These are phyloP conservation scores for Spinus pinus DNA, from an alignment of 2,797 vertebrate species.

Conservation along the genomic window DNA sequence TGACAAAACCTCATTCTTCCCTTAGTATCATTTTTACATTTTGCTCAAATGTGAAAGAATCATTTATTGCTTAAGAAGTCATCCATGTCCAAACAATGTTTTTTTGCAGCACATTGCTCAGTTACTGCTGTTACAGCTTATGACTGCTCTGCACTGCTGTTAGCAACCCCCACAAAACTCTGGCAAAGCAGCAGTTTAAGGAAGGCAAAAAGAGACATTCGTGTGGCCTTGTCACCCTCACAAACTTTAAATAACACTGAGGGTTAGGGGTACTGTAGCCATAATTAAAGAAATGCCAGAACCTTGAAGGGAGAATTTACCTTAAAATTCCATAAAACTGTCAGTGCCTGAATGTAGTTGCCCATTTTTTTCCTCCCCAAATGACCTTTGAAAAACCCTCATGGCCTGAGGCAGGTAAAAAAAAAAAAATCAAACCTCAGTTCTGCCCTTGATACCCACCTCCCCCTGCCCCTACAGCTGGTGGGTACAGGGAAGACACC, in stretches of 20 bases:
- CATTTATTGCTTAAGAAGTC: background rate
- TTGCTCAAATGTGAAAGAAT: background rate
- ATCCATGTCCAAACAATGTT: background rate
- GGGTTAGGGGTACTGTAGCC: background rate
- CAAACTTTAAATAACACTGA: background rate
- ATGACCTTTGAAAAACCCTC: background rate
- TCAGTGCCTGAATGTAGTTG: background rate
- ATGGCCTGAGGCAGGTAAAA: accelerated
- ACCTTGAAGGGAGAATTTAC: background rate
- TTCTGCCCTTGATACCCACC: background rate
- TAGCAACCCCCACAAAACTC: background rate
- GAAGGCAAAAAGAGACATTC: background rate
- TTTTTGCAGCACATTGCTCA: background rate
- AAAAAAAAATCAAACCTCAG: background rate
- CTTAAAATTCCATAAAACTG: background rate
- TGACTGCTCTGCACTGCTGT: background rate
- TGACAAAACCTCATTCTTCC: background rate
- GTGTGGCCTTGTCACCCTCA: accelerated
- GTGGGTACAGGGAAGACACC: background rate
- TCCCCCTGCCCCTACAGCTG: accelerated
- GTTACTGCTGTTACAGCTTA: background rate
- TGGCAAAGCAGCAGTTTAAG: background rate
- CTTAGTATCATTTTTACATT: background rate
- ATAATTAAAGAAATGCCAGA: background rate
- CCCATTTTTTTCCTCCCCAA: background rate